Base-by-base conservation (phyloP, 2,888 invertebrate genomes). In the Amitus sp. region DNA sequence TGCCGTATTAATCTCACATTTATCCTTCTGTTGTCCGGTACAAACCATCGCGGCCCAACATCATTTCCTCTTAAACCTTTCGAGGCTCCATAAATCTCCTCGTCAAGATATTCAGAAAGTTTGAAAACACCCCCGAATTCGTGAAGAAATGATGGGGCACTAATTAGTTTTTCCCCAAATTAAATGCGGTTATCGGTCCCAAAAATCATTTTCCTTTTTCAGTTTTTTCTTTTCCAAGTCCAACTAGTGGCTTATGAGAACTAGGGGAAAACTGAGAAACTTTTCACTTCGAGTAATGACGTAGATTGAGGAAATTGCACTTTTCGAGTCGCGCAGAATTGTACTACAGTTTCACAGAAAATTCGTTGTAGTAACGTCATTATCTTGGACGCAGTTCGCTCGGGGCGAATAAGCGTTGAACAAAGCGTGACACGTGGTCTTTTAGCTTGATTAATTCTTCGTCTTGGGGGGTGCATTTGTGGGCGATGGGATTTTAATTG, bases 1-100 rank as follows among this genome's bases (percentile, higher is more conserved):
- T 47, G 52, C 56, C 40, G 46, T 63, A 63, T 63, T 63, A 63
- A 63, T 53, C 54, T 59, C 47, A 54, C 58, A 55, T 63, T 63
- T 55, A 57, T 63, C 51, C 47, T 43, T 49, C 48, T 39, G 18
- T 50, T 57, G 42, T 62, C 54, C 49, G 50, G 27, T 47, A 63
- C 58, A 63, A 58, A 63, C 55, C 54, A 47, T 43, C 55, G 63
- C 42, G 63, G 54, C 19, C 52, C 17, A 45, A 47, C 63, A 52
- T 48, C 10, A 19, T 40, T 40, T 18, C 19, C 19, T 13, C 37
- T 13, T 10, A 54, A 51, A 51, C 54, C 28, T 54, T 48, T 58
- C 55, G 45, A 51, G 58, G 55, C 54, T 63, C 43, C 58, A 49
- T 45, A 53, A 54, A 20, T 54, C 58, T 58, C 30, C 37, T 43